A percentile compares a stretch with the other conserved stretches of the same genome.
These are phyloP conservation scores for Amazona vittata DNA, from an alignment of 2,113 vertebrate species.

Conservation along the genomic window DNA sequence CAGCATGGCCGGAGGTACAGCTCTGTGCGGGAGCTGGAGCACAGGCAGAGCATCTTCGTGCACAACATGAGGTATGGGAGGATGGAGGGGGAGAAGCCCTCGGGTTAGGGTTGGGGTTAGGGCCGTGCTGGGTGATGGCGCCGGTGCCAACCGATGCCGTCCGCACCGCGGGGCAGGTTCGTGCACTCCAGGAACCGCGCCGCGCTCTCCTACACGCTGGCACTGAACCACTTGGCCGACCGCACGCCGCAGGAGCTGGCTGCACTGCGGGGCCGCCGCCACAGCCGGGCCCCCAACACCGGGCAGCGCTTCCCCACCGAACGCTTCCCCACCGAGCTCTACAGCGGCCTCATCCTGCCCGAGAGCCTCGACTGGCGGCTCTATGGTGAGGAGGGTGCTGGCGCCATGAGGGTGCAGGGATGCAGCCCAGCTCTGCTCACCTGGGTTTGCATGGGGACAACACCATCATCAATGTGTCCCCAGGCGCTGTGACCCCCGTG, in stretches of 20 bases:
- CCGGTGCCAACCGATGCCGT: background rate
- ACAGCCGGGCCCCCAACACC: constrained; percentile 57
- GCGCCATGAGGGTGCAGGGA: too few species aligned
- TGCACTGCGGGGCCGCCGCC: constrained; percentile 64
- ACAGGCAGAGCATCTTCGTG: constrained; percentile 78
- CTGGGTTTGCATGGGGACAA: too few species aligned
- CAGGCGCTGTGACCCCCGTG: too few species aligned
- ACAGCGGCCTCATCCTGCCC: constrained; percentile 57
- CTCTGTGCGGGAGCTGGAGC: constrained; percentile 73
- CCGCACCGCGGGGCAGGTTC: constrained; percentile 45
- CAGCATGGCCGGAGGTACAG: constrained; percentile 68
- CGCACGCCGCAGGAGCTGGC: constrained; percentile 71
- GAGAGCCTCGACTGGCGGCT: constrained; percentile 79
- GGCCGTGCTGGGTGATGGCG: background rate
- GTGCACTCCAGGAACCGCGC: constrained; percentile 81
- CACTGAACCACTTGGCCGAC: constrained; percentile 77
- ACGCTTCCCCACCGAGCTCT: constrained; percentile 64
- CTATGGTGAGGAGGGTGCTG: too few species aligned
- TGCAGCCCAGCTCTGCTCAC: too few species aligned
- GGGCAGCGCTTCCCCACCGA: constrained; percentile 70
- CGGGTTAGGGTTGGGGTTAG: too few species aligned
- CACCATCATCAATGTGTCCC: too few species aligned
- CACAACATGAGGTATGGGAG: constrained; percentile 78
- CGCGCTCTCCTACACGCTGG: constrained; percentile 72
- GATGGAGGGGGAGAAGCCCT: background rate